A percentile compares a stretch with the other conserved stretches of the same genome.
phyloP scores from a whole-genome alignment of 2,888 invertebrate genomes.

The Apodemia duryi region DNA sequence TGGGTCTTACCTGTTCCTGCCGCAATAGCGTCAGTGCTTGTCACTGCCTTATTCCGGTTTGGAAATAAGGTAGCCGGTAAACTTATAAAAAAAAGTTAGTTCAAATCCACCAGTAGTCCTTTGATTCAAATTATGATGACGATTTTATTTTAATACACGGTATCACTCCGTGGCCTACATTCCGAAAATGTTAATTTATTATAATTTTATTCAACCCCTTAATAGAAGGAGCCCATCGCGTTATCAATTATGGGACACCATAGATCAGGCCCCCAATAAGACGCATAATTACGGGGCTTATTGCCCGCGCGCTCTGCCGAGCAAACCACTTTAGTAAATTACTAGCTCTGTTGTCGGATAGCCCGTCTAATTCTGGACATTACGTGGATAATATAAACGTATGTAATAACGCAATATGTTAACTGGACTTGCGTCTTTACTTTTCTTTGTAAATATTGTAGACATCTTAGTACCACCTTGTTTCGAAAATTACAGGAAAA shows the following conservation, averaged over 20 bases:
- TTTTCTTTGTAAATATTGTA: no score
- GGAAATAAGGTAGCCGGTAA: no score
- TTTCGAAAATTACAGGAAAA: no score
- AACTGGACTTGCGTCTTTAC: no score
- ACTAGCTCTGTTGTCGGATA: slow-evolving; percentile 10
- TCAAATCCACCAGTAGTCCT: no score
- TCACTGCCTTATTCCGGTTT: no score
- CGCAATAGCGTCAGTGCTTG: no score
- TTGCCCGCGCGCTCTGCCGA: slow-evolving; percentile 18
- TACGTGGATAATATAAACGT: neutral
- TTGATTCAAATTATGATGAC: no score
- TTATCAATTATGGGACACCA: slow-evolving; percentile 14
- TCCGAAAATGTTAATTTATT: neutral
- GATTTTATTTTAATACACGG: no score
- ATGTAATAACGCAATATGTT: neutral
- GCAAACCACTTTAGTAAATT: slow-evolving; percentile 21
- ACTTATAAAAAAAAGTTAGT: no score
- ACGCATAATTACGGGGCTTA: slow-evolving; percentile 16
- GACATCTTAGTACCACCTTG: no score
- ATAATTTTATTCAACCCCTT: slow-evolving; percentile 10
- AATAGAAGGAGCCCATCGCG: slow-evolving; percentile 1
- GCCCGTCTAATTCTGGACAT: slow-evolving; percentile 3
- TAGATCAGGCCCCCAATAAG: slow-evolving; percentile 13
- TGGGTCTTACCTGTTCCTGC: no score
- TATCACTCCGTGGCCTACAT: neutral